Percentiles rank a stretch among this genome's conserved stretches.
These are phyloP conservation scores for Diglossa brunneiventris DNA, from an alignment of 2,113 vertebrate genomes.

Conservation along the genomic window DNA sequence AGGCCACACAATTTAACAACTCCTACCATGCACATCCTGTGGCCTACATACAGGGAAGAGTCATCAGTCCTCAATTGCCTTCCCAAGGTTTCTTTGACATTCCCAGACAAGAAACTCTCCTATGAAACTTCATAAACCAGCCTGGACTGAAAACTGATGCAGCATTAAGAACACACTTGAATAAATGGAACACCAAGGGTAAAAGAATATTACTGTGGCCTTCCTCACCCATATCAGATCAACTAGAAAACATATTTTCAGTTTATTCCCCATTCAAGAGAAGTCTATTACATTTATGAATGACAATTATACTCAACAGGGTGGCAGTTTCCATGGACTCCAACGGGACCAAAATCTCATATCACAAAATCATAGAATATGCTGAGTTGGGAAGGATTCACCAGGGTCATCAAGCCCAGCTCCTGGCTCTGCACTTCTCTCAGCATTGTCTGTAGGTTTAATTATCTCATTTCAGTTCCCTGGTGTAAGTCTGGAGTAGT, in stretches of 20 bases:
- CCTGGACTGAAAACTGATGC: neutral
- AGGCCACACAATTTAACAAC: neutral
- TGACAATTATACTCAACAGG: neutral
- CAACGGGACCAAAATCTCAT: neutral
- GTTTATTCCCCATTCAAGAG: neutral
- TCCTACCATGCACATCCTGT: neutral
- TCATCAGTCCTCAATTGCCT: neutral
- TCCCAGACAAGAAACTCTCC: neutral
- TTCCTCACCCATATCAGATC: neutral
- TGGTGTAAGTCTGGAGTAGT: neutral
- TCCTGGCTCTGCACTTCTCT: neutral
- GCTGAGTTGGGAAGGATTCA: neutral
- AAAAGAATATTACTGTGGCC: neutral
- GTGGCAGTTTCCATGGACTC: neutral
- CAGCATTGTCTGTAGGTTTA: neutral
- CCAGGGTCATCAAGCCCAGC: accelerated
- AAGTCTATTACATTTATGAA: neutral
- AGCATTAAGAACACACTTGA: neutral
- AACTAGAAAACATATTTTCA: neutral
- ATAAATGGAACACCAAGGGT: neutral
- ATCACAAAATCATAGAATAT: neutral
- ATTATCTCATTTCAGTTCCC: neutral
- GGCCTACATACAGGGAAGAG: neutral
- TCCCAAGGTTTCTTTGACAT: neutral
- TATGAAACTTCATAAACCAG: neutral